Evolutionary conservation across 2,113 vertebrate genomes (phyloP).

Genomic region (Colaptes auratus): DNA sequence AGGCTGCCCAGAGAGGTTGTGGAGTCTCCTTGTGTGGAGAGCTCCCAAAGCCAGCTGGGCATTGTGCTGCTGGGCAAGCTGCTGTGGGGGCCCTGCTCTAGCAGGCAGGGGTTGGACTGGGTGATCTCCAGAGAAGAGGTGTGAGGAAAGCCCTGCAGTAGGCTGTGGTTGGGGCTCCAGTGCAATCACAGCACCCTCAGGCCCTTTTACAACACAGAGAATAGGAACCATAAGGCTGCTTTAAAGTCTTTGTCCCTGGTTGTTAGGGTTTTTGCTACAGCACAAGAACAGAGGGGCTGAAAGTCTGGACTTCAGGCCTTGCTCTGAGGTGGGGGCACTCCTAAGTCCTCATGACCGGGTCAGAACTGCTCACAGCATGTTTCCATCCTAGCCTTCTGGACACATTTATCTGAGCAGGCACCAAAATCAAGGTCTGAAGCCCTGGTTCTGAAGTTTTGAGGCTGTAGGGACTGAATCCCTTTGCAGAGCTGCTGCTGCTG

Average conservation of each 20-base stretch:
- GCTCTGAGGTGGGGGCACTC: neutral
- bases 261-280: neutral
- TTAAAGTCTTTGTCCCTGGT: neutral
- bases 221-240: neutral
- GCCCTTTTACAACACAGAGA: neutral
- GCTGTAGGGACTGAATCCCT: neutral
- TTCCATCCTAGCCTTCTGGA: neutral
- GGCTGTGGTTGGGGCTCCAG: neutral
- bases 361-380: neutral
- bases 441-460: neutral
- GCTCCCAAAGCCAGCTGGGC: too few relatives aligned
- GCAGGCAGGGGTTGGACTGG: too few relatives aligned
- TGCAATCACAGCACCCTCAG: neutral
- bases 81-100: too few relatives aligned
- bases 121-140: neutral
- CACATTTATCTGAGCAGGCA: neutral
- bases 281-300: neutral
- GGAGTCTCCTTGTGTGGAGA: too few relatives aligned
- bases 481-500: neutral
- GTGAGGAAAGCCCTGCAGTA: neutral
- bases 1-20: too few relatives aligned
- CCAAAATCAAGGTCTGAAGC: neutral
- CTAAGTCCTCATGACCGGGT: neutral
- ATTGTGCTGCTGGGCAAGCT: too few relatives aligned
- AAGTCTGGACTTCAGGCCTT: neutral